A percentile compares a stretch with the other conserved stretches of the same genome.
Evolutionary conservation across 2,797 vertebrate species (phyloP).

Genomic region (Crocidura indochinensis): DNA sequence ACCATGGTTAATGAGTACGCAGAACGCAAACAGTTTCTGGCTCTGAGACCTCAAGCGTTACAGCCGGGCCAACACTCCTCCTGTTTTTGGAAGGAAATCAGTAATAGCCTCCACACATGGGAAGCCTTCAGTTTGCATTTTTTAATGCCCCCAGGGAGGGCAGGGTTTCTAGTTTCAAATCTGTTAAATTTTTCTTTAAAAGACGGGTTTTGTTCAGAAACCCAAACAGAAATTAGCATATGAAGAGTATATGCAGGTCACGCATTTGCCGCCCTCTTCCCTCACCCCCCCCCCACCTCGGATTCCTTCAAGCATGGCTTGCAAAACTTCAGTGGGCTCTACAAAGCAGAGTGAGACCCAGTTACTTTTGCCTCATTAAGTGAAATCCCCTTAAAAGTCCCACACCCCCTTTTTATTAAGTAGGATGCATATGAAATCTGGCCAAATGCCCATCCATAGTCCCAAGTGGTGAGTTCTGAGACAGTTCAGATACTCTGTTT

Average conservation of each 20-base stretch:
- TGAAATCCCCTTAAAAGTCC: constrained; percentile 71
- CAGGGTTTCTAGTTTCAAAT: constrained; percentile 90
- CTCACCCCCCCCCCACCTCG: neutral
- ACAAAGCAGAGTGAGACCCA: constrained; percentile 6
- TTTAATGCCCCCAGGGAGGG: constrained; percentile 90
- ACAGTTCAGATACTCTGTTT: constrained; percentile 31
- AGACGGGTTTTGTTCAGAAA: constrained; percentile 90
- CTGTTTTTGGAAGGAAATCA: constrained; percentile 91
- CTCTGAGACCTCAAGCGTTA: constrained; percentile 86
- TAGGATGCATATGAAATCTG: neutral
- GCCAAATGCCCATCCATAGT: neutral
- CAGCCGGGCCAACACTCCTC: constrained; percentile 87
- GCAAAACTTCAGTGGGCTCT: constrained; percentile 61
- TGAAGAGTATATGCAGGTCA: constrained; percentile 88
- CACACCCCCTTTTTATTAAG: neutral
- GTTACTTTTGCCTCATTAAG: constrained; percentile 75
- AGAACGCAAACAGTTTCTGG: constrained; percentile 90
- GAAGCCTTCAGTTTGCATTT: constrained; percentile 91
- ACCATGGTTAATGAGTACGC: constrained; percentile 90
- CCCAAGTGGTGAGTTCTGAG: neutral
- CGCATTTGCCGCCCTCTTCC: constrained; percentile 33
- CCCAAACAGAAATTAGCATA: constrained; percentile 91
- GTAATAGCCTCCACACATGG: constrained; percentile 89
- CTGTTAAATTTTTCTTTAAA: constrained; percentile 91
- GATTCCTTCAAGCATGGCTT: constrained; percentile 66